Evolutionary conservation across 2,888 invertebrate species (phyloP).

Genomic region (Nymphalis urticae): DNA sequence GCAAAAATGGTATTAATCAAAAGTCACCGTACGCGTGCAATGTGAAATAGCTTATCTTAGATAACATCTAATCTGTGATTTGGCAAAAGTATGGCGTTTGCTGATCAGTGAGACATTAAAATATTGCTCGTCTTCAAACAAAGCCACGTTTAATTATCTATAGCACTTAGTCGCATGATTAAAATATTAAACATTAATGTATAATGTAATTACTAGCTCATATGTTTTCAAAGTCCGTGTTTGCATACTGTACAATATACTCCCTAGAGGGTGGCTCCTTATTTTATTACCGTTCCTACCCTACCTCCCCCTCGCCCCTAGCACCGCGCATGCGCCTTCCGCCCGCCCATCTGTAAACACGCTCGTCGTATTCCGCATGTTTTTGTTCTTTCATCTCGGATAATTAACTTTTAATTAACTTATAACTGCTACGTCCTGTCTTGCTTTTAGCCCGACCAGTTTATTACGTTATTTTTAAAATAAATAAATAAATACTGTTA

Average conservation of each 20-base stretch:
- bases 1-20: too few species aligned
- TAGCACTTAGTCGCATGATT: not conserved
- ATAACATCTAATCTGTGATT: too few species aligned
- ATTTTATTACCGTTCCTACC: constrained; percentile 10
- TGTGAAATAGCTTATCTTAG: too few species aligned
- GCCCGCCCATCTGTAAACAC: constrained; percentile 9
- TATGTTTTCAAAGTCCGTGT: constrained; percentile 10
- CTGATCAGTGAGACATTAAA: not conserved
- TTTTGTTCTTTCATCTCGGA: constrained; percentile 25
- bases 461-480: not conserved
- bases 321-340: not conserved
- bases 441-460: not conserved
- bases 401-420: constrained; percentile 35
- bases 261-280: constrained; percentile 3
- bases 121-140: not conserved
- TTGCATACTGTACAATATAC: constrained; percentile 7
- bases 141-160: not conserved
- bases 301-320: not conserved
- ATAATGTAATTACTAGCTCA: constrained; percentile 3
- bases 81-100: too few species aligned
- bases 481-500: not conserved
- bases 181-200: constrained; percentile 8
- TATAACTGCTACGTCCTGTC: constrained; percentile 18
- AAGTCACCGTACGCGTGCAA: too few species aligned
- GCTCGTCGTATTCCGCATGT: constrained; percentile 3